Conservation (phyloP, 2,113 vertebrate species). For the Agelaius tricolor region DNA sequence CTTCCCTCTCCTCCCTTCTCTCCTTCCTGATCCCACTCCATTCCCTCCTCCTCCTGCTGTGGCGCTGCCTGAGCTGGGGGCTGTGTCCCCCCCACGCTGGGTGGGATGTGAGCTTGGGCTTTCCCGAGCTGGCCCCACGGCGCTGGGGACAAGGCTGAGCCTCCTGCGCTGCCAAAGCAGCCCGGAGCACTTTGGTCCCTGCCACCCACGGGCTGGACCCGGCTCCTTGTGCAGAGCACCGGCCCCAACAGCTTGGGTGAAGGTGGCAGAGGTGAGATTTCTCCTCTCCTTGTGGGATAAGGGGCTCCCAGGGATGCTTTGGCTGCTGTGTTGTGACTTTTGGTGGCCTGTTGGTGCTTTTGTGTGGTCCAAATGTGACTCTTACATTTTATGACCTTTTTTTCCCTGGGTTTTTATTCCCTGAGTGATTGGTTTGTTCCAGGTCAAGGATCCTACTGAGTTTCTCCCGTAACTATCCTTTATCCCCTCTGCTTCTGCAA, state of each 20-base stretch:
- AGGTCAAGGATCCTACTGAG: background rate
- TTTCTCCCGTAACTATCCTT: background rate
- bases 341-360: background rate
- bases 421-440: accelerated
- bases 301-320: background rate
- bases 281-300: background rate
- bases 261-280: background rate
- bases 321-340: background rate
- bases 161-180: background rate
- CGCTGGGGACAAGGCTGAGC: background rate
- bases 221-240: accelerated
- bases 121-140: accelerated
- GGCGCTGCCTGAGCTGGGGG: background rate
- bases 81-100: accelerated
- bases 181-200: accelerated
- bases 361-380: background rate
- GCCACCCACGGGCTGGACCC: accelerated
- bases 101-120: background rate
- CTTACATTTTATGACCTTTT: background rate
- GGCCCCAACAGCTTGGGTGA: accelerated
- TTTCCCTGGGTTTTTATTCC: background rate
- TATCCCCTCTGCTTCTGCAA: background rate
- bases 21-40: background rate
- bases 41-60: background rate
- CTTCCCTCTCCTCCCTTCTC: constrained; percentile 4